Evolutionary conservation across 2,888 invertebrate species (phyloP).

Genomic region (Trisateles emortualis): DNA sequence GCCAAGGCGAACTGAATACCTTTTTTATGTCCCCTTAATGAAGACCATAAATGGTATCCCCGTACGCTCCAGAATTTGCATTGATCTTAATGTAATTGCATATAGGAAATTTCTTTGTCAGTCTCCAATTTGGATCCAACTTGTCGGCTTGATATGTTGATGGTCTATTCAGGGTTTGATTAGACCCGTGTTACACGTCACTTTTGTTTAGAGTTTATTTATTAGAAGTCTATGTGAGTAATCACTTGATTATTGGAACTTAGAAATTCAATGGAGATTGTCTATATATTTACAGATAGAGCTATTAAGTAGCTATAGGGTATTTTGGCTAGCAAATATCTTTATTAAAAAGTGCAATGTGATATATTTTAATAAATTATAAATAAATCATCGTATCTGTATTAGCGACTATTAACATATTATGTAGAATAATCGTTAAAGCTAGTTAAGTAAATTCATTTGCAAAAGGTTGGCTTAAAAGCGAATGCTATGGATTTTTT

Average conservation of each 20-base stretch:
- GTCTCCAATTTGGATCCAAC: constrained; percentile 55
- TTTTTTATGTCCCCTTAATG: constrained; percentile 77
- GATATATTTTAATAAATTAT: too few relatives aligned
- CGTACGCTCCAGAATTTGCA: constrained; percentile 77
- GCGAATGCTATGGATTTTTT: too few relatives aligned
- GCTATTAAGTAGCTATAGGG: background rate
- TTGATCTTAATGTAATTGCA: constrained; percentile 67
- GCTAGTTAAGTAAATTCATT: too few relatives aligned
- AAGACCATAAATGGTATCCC: constrained; percentile 73
- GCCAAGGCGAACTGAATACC: constrained; percentile 63
- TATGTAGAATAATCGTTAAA: too few relatives aligned
- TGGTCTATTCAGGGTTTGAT: constrained; percentile 62
- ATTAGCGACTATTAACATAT: too few relatives aligned
- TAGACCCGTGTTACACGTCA: constrained; percentile 43
- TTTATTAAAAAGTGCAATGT: too few relatives aligned
- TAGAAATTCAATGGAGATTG: constrained; percentile 18
- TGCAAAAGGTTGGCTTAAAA: too few relatives aligned
- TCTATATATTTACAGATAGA: constrained; percentile 4
- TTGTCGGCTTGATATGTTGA: constrained; percentile 60
- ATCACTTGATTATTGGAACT: constrained; percentile 19
- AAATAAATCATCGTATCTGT: too few relatives aligned
- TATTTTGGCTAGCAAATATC: constrained; percentile 1
- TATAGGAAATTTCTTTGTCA: constrained; percentile 50
- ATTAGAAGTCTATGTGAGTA: constrained; percentile 42
- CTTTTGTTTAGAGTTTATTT: constrained; percentile 41